A percentile compares a stretch with the other conserved stretches of the same genome.
Evolutionary conservation across 2,113 vertebrate species (phyloP).

Genomic region (Silurus asotus): DNA sequence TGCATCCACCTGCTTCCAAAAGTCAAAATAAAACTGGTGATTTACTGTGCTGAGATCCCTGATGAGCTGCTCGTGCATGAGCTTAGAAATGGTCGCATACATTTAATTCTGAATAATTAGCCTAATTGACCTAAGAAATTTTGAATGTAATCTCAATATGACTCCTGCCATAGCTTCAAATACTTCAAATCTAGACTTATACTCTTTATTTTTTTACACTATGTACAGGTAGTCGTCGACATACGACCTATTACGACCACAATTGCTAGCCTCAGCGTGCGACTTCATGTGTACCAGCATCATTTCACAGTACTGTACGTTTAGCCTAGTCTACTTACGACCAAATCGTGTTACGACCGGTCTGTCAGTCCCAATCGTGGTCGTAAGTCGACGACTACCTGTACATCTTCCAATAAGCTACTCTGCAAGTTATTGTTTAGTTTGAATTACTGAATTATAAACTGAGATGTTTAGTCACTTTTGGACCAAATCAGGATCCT

Average conservation of each 20-base stretch:
- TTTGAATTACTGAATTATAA: neutral
- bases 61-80: conserved; percentile 11
- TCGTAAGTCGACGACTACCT: too few relatives aligned
- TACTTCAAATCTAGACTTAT: neutral
- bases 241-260: too few relatives aligned
- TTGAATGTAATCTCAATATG: neutral
- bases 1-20: conserved; percentile 46
- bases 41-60: conserved; percentile 16
- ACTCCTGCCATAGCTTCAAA: neutral
- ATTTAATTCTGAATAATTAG: conserved; percentile 28
- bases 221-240: neutral
- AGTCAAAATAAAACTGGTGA: conserved; percentile 30
- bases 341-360: too few relatives aligned
- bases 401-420: neutral
- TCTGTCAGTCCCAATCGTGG: too few relatives aligned
- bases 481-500: neutral
- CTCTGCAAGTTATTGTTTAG: neutral
- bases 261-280: too few relatives aligned
- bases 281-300: too few relatives aligned
- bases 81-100: conserved; percentile 32
- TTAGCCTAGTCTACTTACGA: too few relatives aligned
- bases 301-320: too few relatives aligned
- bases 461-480: neutral
- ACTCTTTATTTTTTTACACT: neutral
- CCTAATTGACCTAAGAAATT: neutral